phyloP scores from a whole-genome alignment of 2,113 vertebrate genomes.

The Pagrus major region DNA sequence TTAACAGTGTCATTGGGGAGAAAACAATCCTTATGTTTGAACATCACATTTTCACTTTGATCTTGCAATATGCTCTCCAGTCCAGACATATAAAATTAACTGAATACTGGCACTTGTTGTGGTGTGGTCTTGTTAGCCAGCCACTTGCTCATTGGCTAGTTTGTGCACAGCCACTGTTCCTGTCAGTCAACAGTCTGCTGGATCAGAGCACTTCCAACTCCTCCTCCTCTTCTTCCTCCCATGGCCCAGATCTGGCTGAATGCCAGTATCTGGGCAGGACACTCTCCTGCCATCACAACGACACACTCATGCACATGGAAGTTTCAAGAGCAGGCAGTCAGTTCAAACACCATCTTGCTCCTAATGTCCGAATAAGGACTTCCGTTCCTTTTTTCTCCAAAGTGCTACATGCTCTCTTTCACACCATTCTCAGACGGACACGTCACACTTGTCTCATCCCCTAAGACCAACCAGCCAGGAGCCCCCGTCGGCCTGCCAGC shows the following conservation, averaged over 20 bases:
- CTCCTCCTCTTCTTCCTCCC: conserved; percentile 19
- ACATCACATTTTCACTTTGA: conserved; percentile 52
- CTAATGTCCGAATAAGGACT: conserved; percentile 6
- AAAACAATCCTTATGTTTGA: conserved; percentile 15
- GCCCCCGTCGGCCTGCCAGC: conserved; percentile 15
- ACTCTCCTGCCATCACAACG: conserved; percentile 38
- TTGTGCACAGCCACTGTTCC: conserved; percentile 71
- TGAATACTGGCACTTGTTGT: conserved; percentile 22
- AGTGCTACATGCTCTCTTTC: conserved; percentile 24
- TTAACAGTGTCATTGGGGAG: conserved; percentile 3
- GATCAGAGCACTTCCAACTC: conserved; percentile 38
- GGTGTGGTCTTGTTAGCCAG: conserved; percentile 37
- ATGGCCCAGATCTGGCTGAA: conserved; percentile 48
- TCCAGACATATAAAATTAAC: conserved; percentile 10
- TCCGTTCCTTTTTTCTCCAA: conserved; percentile 16
- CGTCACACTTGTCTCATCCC: conserved; percentile 54
- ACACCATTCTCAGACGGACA: conserved; percentile 76
- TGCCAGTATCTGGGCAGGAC: conserved; percentile 73
- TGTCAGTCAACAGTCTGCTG: conserved; percentile 70
- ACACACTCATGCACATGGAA: neutral
- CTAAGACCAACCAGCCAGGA: conserved; percentile 21
- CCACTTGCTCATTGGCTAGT: conserved; percentile 41
- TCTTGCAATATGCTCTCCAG: conserved; percentile 26
- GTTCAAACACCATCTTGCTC: conserved; percentile 4
- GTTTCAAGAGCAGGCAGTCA: conserved; percentile 10